A percentile compares a stretch with the other conserved stretches of the same genome.
These are phyloP conservation scores for Rotaria macrura DNA, from an alignment of 2,888 invertebrate species.

Conservation along the genomic window DNA sequence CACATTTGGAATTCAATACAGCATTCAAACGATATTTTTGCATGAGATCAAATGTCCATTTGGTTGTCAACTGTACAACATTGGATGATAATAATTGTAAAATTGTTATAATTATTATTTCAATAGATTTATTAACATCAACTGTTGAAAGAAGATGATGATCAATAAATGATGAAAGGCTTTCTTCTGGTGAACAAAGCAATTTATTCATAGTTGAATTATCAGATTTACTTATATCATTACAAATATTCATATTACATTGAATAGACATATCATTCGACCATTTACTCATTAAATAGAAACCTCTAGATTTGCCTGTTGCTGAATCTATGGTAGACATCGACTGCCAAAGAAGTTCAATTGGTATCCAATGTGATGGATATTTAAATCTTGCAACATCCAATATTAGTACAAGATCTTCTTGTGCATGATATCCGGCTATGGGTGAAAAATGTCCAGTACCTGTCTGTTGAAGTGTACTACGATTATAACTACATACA, in stretches of 20 bases:
- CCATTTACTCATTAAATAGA: slow-evolving; percentile 21
- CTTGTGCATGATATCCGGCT: slow-evolving; percentile 46
- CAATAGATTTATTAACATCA: background rate
- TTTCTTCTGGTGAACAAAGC: background rate
- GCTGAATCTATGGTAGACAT: slow-evolving; percentile 43
- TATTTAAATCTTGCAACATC: slow-evolving; percentile 51
- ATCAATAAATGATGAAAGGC: background rate
- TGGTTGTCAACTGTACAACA: background rate
- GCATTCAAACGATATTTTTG: slow-evolving; percentile 13
- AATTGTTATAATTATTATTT: background rate
- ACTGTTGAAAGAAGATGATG: background rate
- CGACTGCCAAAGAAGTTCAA: slow-evolving; percentile 42
- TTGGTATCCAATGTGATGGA: slow-evolving; percentile 48
- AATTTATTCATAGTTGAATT: background rate
- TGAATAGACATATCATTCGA: background rate
- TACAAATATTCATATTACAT: background rate
- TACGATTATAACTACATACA: slow-evolving; percentile 45
- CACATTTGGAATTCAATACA: background rate
- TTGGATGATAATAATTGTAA: background rate
- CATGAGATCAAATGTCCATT: background rate
- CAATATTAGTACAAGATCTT: slow-evolving; percentile 45
- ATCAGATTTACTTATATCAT: no score
- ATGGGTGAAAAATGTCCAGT: slow-evolving; percentile 48
- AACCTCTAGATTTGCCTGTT: slow-evolving; percentile 38
- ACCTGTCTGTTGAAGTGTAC: slow-evolving; percentile 46